Conservation (phyloP, 2,888 invertebrate species). For the Mythimna lalbum region DNA sequence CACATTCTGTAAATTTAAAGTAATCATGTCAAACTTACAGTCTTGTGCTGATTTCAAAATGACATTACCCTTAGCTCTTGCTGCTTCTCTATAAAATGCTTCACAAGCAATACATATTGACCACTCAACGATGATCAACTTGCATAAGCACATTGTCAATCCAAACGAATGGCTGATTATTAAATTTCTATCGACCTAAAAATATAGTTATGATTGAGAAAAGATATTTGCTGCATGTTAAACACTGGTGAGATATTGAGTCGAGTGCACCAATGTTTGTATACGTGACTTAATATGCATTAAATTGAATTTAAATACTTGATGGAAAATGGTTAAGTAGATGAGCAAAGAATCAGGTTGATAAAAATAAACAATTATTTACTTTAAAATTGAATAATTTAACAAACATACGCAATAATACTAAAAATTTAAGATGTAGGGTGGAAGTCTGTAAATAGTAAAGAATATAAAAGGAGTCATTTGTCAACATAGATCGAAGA, state of each 20-base stretch:
- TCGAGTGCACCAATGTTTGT: too few relatives aligned
- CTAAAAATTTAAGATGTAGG: background rate
- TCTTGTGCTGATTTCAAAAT: constrained; percentile 16
- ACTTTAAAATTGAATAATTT: background rate
- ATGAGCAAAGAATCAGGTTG: background rate
- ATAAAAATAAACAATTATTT: background rate
- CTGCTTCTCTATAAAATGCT: constrained; percentile 18
- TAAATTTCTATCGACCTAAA: constrained; percentile 14
- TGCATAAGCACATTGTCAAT: constrained; percentile 17
- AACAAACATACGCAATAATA: too few relatives aligned
- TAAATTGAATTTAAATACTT: background rate
- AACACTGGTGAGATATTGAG: background rate
- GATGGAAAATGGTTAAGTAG: background rate
- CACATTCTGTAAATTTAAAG: background rate
- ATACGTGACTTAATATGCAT: background rate
- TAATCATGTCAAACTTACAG: constrained; percentile 13
- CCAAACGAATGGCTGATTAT: constrained; percentile 18
- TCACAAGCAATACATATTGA: constrained; percentile 34
- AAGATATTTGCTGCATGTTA: background rate
- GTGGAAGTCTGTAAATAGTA: background rate
- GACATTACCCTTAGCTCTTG: constrained; percentile 7
- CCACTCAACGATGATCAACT: constrained; percentile 31
- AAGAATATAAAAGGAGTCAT: background rate
- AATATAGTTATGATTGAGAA: background rate
- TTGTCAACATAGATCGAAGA: background rate